phyloP scores from a whole-genome alignment of 1,140 invertebrate species.

The Heterodera schachtii region DNA sequence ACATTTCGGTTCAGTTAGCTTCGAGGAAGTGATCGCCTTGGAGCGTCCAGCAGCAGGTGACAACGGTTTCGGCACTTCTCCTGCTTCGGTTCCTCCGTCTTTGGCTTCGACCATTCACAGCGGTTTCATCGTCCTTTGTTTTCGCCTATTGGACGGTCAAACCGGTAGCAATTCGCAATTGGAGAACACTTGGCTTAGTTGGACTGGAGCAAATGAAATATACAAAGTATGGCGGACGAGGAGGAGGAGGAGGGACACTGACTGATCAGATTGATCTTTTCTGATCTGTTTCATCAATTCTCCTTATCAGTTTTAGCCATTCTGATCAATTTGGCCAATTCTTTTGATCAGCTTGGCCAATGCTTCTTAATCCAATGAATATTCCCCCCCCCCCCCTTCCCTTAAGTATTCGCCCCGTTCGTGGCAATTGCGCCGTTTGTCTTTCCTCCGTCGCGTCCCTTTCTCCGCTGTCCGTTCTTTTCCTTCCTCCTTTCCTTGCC shows the following conservation, averaged over 20 bases:
- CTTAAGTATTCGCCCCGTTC: conserved; percentile 55
- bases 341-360: too few species aligned
- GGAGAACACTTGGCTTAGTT: conserved; percentile 58
- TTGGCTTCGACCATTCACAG: conserved; percentile 48
- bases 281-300: too few species aligned
- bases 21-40: conserved; percentile 59
- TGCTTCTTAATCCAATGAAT: not conserved
- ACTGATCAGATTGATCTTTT: too few species aligned
- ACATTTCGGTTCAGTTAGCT: conserved; percentile 46
- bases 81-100: conserved; percentile 23
- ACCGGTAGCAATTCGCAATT: conserved; percentile 13
- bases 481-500: not conserved
- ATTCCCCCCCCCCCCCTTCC: not conserved
- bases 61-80: not conserved
- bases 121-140: conserved; percentile 59
- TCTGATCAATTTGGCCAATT: too few species aligned
- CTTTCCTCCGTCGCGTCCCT: conserved; percentile 41
- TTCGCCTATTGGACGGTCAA: conserved; percentile 53
- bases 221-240: conserved; percentile 37
- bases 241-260: too few species aligned
- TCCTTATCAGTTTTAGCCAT: too few species aligned
- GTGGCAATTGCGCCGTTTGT: conserved; percentile 57
- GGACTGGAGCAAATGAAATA: conserved; percentile 62
- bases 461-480: not conserved
- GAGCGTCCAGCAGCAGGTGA: conserved; percentile 25